These are phyloP conservation scores for Synergus umbraculus DNA, from an alignment of 2,888 invertebrate species.

Conservation along the genomic window DNA sequence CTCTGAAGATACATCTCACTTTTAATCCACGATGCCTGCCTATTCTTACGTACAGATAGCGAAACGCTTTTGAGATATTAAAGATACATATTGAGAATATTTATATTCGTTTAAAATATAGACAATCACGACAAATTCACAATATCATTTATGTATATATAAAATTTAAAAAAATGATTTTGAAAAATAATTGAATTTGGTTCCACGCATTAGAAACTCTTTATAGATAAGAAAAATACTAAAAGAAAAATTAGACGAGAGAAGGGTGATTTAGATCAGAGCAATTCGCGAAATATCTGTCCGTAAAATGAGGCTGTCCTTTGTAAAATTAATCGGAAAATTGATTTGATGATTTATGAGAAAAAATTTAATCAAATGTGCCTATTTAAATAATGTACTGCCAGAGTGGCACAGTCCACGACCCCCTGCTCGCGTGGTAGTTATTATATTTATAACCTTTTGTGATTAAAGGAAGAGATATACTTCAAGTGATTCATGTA, in stretches of 20 bases:
- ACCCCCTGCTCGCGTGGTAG: slow-evolving; percentile 67
- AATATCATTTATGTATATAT: slow-evolving; percentile 22
- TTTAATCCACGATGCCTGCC: slow-evolving; percentile 5
- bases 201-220: slow-evolving; percentile 33
- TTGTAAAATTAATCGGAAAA: slow-evolving; percentile 48
- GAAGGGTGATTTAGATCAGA: neutral
- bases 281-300: slow-evolving; percentile 12
- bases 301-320: slow-evolving; percentile 51
- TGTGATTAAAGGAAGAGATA: slow-evolving; percentile 66
- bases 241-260: neutral
- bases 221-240: slow-evolving; percentile 41
- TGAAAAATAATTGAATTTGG: neutral
- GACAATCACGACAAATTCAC: slow-evolving; percentile 15
- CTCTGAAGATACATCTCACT: slow-evolving; percentile 56
- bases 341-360: slow-evolving; percentile 45
- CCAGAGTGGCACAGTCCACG: slow-evolving; percentile 68
- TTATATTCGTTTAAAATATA: slow-evolving; percentile 19
- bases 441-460: slow-evolving; percentile 69
- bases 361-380: slow-evolving; percentile 52
- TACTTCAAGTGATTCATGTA: slow-evolving; percentile 72
- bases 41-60: slow-evolving; percentile 21
- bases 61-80: neutral
- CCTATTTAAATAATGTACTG: slow-evolving; percentile 63
- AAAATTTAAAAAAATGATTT: neutral
- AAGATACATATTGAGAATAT: slow-evolving; percentile 5